phyloP scores from a whole-genome alignment of 2,797 vertebrate genomes.

The Aplochiton taeniatus region DNA sequence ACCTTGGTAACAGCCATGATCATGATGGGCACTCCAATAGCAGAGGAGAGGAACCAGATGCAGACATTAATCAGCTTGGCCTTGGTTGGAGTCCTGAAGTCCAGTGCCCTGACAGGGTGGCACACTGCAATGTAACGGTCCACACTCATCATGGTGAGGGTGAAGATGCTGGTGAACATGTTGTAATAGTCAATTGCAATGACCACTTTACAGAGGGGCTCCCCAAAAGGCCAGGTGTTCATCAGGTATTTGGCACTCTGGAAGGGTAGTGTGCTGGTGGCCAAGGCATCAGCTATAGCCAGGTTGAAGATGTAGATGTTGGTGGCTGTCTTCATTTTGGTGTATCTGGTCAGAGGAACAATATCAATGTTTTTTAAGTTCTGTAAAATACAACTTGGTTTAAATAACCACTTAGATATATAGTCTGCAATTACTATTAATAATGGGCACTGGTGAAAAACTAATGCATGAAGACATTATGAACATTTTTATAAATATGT shows the following conservation, averaged over 20 bases:
- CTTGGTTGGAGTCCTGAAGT: slow-evolving; percentile 92
- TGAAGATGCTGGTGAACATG: slow-evolving; percentile 99
- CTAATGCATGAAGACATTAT: no score
- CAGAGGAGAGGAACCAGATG: slow-evolving; percentile 94
- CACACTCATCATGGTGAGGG: slow-evolving; percentile 98
- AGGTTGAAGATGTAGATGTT: slow-evolving; percentile 99
- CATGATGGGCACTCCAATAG: slow-evolving; percentile 92
- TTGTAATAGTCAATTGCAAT: slow-evolving; percentile 98
- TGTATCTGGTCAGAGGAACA: slow-evolving; percentile 80
- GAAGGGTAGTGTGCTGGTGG: slow-evolving; percentile 96
- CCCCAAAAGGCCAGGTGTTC: slow-evolving; percentile 94
- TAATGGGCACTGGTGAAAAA: no score
- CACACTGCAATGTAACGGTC: slow-evolving; percentile 95
- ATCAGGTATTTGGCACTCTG: slow-evolving; percentile 96
- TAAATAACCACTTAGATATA: no score
- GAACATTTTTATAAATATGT: no score
- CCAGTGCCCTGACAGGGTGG: slow-evolving; percentile 90
- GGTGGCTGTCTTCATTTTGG: slow-evolving; percentile 97
- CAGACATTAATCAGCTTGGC: slow-evolving; percentile 95
- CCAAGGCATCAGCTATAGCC: slow-evolving; percentile 89
- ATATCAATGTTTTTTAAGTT: background rate
- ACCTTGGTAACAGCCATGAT: slow-evolving; percentile 88
- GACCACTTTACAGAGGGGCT: slow-evolving; percentile 88
- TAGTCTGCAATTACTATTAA: no score
- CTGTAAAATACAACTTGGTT: no score